Conservation (phyloP, 1,140 invertebrate species). For the Eurosta solidaginis region DNA sequence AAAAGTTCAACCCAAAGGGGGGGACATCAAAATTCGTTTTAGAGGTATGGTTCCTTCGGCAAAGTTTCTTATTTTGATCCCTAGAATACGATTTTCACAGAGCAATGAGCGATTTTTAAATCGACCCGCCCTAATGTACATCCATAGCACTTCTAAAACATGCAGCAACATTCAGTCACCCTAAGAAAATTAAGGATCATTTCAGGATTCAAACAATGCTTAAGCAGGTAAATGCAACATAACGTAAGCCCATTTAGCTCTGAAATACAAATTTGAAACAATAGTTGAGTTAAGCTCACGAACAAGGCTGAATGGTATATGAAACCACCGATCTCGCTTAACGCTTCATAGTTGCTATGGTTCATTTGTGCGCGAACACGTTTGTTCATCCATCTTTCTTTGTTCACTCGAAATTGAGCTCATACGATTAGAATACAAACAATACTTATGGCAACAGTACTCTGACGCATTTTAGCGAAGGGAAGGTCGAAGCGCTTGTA, state of each 20-base stretch:
- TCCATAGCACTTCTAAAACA: background rate
- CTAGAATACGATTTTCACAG: no score
- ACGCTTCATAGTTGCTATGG: background rate
- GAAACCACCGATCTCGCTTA: background rate
- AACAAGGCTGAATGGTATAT: no score
- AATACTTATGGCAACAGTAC: background rate
- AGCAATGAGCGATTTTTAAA: no score
- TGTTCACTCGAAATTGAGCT: conserved; percentile 13
- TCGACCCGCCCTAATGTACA: background rate
- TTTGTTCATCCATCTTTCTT: background rate
- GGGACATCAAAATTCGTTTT: no score
- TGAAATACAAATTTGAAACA: background rate
- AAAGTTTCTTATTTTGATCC: no score
- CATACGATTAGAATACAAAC: background rate
- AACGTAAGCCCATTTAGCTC: background rate
- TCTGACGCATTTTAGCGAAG: background rate
- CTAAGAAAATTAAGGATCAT: conserved; percentile 29
- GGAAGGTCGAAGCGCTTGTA: background rate
- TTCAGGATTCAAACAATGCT: conserved; percentile 15
- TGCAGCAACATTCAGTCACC: background rate
- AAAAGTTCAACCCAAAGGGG: no score
- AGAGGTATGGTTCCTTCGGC: no score
- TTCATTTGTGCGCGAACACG: background rate
- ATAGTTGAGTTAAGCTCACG: background rate
- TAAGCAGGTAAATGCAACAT: background rate